Base-by-base conservation (phyloP, 2,113 vertebrate genomes). In the Aythya baeri region DNA sequence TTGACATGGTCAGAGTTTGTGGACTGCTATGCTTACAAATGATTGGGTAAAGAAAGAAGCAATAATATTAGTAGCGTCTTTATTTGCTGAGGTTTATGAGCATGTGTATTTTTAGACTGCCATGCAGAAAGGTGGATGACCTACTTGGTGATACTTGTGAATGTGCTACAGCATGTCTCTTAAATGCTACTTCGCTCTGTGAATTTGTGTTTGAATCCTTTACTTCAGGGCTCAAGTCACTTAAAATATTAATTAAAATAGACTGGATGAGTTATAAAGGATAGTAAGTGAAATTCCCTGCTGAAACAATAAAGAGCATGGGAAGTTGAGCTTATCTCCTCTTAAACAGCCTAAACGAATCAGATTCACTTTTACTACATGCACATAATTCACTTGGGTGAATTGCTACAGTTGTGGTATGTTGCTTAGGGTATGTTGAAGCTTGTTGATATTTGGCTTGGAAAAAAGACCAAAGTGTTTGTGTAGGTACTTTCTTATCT, bases 11-110 rank as follows among this genome's bases (percentile, higher is more conserved):
- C 52, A 84, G 73, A 77, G 38, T 93, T 88, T 80, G 81, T 66
- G 63, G 55, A 94, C 84, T 92, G 52, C 63, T 97, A 52, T 92
- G 84, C 54, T 29, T 27, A 86, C 38, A 94, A 95, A 84, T 79
- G 25, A 58, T 95, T 82, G 32, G 52, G 49, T 90, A 96, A 97
- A 94, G 92, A 80, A 96, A 96, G 87, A 96, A 95, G n/a, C 55
- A 85, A 31, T 89, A 86, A 72, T 58, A 91, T 91, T 94, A 96
- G 63, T 88, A 87, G 20, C 82, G 63, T 91, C 46, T 43, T 78
- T 83, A 34, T 92, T 86, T 86, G 41, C 41, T 80, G 41, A 73
- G 32, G 26, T 88, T 91, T 78, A 17, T 55, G 14, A 88, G 15
- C 32, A 63, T 1, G 2, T 80, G 34, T 86, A 88, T 89, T 93